These are phyloP conservation scores for Microtus montanus DNA, from an alignment of 2,113 vertebrate genomes.

Conservation along the genomic window DNA sequence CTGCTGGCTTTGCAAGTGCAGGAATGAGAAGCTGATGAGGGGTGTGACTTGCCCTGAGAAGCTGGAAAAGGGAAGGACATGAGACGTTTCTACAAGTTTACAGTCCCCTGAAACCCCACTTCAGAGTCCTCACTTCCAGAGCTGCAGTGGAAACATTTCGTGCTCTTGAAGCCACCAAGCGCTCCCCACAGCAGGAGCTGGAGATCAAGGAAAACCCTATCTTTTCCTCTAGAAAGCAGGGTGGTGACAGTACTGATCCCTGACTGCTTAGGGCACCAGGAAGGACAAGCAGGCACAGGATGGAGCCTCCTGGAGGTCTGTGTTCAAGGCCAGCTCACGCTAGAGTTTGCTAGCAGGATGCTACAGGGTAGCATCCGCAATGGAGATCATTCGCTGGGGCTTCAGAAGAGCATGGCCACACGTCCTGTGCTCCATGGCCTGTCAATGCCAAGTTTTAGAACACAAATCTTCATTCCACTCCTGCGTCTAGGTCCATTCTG, in stretches of 20 bases:
- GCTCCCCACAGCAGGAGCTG: neutral
- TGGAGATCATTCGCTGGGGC: too few species aligned
- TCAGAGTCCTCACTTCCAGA: neutral
- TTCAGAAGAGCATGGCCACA: neutral
- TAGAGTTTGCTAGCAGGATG: neutral
- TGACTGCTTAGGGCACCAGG: neutral
- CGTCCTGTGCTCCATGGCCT: rapidly evolving
- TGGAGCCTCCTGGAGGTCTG: neutral
- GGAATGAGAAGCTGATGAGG: neutral
- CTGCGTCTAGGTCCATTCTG: neutral
- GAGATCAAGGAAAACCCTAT: neutral
- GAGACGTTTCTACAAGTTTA: neutral
- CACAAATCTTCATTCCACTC: neutral
- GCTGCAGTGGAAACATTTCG: neutral
- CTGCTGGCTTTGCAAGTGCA: neutral
- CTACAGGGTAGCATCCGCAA: neutral
- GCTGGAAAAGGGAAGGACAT: neutral
- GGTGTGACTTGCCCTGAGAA: neutral
- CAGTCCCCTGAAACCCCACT: neutral
- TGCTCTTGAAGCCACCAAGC: neutral
- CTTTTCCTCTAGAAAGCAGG: neutral
- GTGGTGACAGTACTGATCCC: rapidly evolving
- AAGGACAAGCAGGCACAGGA: neutral
- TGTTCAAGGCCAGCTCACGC: neutral
- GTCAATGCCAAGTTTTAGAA: neutral